Percentiles rank a stretch among this genome's conserved stretches.
Conservation (phyloP, 2,888 invertebrate species). For the Paralinhomoeus sp. region DNA sequence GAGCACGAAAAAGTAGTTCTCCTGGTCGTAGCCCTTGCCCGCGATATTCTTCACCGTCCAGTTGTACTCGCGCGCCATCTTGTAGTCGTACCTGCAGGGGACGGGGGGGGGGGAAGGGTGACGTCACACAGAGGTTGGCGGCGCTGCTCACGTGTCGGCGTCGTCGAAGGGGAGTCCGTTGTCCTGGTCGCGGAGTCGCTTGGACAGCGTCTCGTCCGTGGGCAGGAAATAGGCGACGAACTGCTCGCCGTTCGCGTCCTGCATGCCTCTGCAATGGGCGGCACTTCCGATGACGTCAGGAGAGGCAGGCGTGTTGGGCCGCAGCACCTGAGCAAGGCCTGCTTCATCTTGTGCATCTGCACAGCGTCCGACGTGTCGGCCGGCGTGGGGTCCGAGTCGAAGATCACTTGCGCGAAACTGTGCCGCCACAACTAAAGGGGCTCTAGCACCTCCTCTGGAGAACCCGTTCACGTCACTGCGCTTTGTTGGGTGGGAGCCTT, state of each 20-base stretch:
- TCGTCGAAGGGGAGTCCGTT: too few relatives aligned
- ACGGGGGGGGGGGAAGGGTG: too few relatives aligned
- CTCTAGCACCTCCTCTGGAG: too few relatives aligned
- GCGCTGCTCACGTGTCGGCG: too few relatives aligned
- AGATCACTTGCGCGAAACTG: slow-evolving; percentile 72
- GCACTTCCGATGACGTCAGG: background rate
- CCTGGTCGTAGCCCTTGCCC: slow-evolving; percentile 29
- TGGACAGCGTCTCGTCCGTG: slow-evolving; percentile 66
- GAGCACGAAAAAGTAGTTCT: slow-evolving; percentile 31
- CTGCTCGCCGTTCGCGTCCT: slow-evolving; percentile 94
- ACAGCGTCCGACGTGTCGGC: slow-evolving; percentile 58
- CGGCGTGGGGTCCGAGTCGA: slow-evolving; percentile 91
- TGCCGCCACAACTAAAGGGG: too few relatives aligned
- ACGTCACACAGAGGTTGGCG: too few relatives aligned
- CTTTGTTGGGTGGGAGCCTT: too few relatives aligned
- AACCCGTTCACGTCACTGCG: too few relatives aligned
- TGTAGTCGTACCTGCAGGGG: slow-evolving; percentile 96
- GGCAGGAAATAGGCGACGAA: slow-evolving; percentile 97
- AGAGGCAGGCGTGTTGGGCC: background rate
- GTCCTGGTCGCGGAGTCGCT: too few relatives aligned
- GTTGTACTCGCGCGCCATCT: slow-evolving; percentile 90
- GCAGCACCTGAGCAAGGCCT: slow-evolving; percentile 75
- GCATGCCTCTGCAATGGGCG: slow-evolving; percentile 47
- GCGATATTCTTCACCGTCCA: slow-evolving; percentile 82
- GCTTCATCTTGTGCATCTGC: slow-evolving; percentile 89